Percentiles rank a stretch among this genome's conserved stretches.
phyloP scores from a whole-genome alignment of 2,888 invertebrate species.

The Cheilosia soror region DNA sequence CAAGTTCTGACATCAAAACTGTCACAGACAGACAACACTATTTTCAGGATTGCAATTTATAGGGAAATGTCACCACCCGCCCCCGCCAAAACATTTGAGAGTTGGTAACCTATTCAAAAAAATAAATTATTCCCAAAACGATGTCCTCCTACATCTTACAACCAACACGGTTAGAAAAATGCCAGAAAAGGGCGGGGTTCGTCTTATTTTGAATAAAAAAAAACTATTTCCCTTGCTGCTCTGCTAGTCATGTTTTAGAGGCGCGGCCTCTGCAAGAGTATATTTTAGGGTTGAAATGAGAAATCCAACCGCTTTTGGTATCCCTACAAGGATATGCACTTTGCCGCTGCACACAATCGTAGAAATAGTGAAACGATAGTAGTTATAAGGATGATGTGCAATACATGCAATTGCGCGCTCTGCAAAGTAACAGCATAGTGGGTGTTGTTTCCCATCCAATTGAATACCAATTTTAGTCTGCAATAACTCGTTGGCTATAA shows the following conservation, averaged over 20 bases:
- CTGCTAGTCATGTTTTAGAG: conserved; percentile 14
- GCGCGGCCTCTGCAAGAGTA: conserved; percentile 31
- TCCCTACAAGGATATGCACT: conserved; percentile 9
- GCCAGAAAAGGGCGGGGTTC: conserved; percentile 30
- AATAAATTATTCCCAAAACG: too few species aligned
- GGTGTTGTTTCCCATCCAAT: background rate
- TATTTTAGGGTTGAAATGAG: conserved; percentile 17
- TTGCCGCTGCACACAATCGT: background rate
- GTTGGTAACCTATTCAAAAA: too few species aligned
- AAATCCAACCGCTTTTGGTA: conserved; percentile 5
- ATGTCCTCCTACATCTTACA: too few species aligned
- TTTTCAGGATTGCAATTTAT: too few species aligned
- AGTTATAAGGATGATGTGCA: background rate
- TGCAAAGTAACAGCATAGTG: conserved; percentile 8
- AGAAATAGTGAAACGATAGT: conserved; percentile 1
- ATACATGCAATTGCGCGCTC: conserved; percentile 10
- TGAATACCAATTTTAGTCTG: conserved; percentile 4
- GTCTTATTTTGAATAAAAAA: background rate
- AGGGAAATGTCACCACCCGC: too few species aligned
- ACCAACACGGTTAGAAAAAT: background rate
- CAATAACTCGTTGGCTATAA: background rate
- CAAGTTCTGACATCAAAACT: too few species aligned
- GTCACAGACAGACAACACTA: too few species aligned
- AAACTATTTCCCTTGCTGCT: conserved; percentile 5
- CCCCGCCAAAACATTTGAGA: too few species aligned